Conservation (phyloP, 2,888 invertebrate species). For the Amphipyra berbera region DNA sequence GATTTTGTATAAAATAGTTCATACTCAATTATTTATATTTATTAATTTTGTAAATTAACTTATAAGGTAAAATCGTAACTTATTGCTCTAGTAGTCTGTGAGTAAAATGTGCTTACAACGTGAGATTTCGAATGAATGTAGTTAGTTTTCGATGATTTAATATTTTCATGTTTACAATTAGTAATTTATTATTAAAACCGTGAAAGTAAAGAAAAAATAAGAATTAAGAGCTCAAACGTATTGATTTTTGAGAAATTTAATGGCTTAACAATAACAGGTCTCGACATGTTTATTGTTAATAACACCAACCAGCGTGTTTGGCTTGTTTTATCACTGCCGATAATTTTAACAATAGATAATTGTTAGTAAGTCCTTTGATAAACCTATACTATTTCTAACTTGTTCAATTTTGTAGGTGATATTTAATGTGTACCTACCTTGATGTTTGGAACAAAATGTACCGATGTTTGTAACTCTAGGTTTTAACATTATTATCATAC, state of each 20-base stretch:
- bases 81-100: slow-evolving; percentile 79
- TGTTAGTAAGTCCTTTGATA: slow-evolving; percentile 87
- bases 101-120: slow-evolving; percentile 79
- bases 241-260: slow-evolving; percentile 60
- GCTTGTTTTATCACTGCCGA: slow-evolving; percentile 88
- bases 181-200: slow-evolving; percentile 71
- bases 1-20: slow-evolving; percentile 87
- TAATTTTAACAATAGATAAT: slow-evolving; percentile 80
- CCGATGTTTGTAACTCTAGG: slow-evolving; percentile 82
- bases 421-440: slow-evolving; percentile 87
- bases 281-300: slow-evolving; percentile 60
- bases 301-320: slow-evolving; percentile 71
- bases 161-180: slow-evolving; percentile 73
- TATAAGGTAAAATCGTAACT: slow-evolving; percentile 77
- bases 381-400: slow-evolving; percentile 88
- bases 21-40: slow-evolving; percentile 86
- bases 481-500: slow-evolving; percentile 76
- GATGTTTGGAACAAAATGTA: slow-evolving; percentile 86
- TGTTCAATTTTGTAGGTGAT: slow-evolving; percentile 89
- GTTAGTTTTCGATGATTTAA: slow-evolving; percentile 77
- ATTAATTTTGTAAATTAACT: slow-evolving; percentile 84
- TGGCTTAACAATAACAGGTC: slow-evolving; percentile 48
- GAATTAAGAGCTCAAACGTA: slow-evolving; percentile 54
- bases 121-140: slow-evolving; percentile 84
- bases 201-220: slow-evolving; percentile 60